Evolutionary conservation across 1,140 invertebrate species (phyloP).

Genomic region (Achroia grisella): DNA sequence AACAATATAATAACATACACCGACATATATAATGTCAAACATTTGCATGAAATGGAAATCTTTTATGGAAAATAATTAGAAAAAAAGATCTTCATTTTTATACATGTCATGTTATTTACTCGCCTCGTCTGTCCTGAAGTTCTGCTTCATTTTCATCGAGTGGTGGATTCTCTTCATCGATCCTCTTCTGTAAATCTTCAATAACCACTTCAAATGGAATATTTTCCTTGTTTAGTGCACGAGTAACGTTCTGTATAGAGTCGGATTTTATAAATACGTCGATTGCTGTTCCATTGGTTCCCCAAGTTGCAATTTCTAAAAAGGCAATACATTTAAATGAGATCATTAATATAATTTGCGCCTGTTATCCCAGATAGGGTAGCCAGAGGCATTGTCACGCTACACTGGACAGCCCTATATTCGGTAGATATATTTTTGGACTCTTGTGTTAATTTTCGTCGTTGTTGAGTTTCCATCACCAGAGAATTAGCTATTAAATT

Average conservation of each 20-base stretch:
- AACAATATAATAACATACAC: too few species aligned
- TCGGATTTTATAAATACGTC: slow-evolving; percentile 79
- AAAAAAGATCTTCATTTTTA: too few species aligned
- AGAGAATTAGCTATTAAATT: too few species aligned
- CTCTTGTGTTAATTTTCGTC: too few species aligned
- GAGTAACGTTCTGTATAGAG: slow-evolving; percentile 71
- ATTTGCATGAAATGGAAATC: not conserved
- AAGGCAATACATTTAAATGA: slow-evolving; percentile 5
- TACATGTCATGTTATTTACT: slow-evolving; percentile 13
- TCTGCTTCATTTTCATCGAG: slow-evolving; percentile 77
- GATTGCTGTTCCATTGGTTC: slow-evolving; percentile 77
- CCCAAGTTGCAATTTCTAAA: slow-evolving; percentile 81
- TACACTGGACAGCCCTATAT: too few species aligned
- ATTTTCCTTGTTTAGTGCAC: slow-evolving; percentile 70
- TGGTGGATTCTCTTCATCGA: slow-evolving; percentile 84
- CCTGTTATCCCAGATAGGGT: too few species aligned
- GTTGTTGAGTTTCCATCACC: too few species aligned
- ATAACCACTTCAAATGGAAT: slow-evolving; percentile 81
- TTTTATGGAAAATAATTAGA: too few species aligned
- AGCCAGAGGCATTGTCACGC: too few species aligned
- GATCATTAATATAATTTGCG: not conserved
- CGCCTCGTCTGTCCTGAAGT: slow-evolving; percentile 83
- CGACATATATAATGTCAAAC: too few species aligned
- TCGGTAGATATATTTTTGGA: too few species aligned
- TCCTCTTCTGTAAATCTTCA: slow-evolving; percentile 82